These are phyloP conservation scores for Trachemys scripta DNA, from an alignment of 2,113 vertebrate species.

Conservation along the genomic window DNA sequence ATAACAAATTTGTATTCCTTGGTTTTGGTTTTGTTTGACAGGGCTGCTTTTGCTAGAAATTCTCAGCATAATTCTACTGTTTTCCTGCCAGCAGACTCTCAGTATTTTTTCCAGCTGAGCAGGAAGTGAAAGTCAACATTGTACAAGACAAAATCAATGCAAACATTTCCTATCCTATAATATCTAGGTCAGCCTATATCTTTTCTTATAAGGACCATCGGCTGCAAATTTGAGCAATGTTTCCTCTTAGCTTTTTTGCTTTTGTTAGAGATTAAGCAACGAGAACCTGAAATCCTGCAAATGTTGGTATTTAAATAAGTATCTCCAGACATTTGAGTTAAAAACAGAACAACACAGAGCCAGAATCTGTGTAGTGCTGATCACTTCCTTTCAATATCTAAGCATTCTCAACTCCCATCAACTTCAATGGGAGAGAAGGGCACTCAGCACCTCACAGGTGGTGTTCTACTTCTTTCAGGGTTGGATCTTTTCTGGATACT, in stretches of 20 bases:
- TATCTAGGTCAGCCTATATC: neutral
- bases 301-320: neutral
- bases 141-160: conserved; percentile 14
- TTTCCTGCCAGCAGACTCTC: conserved; percentile 17
- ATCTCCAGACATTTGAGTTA: neutral
- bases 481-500: neutral
- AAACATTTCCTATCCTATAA: conserved; percentile 32
- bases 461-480: neutral
- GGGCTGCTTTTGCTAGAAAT: conserved; percentile 80
- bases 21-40: conserved; percentile 49
- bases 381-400: neutral
- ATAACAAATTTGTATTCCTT: conserved; percentile 10
- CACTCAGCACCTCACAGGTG: fast-evolving
- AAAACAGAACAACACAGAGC: neutral
- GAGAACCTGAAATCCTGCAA: neutral
- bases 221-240: neutral
- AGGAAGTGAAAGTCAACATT: conserved; percentile 17
- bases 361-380: neutral
- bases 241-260: neutral
- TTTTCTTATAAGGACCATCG: neutral
- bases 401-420: neutral
- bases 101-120: neutral
- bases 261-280: neutral
- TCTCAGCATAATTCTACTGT: neutral
- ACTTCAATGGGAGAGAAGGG: neutral